Conservation (phyloP, 2,888 invertebrate genomes). For the Deroplatys truncata region DNA sequence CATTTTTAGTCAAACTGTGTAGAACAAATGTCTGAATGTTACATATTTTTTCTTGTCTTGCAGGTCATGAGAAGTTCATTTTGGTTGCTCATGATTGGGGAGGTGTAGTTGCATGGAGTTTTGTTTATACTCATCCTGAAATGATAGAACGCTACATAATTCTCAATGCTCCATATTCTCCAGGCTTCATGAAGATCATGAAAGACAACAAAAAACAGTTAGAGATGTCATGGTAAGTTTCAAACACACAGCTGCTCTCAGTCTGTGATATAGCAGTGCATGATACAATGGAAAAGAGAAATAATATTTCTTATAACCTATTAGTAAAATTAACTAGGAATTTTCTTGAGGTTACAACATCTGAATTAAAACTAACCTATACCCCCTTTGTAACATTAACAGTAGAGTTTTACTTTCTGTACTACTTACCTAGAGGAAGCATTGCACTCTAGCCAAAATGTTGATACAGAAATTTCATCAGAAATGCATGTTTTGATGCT, state of each 20-base stretch:
- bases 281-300: not conserved
- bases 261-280: not conserved
- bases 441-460: too few species aligned
- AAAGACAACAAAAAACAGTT: constrained; percentile 45
- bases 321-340: too few species aligned
- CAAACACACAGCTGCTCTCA: not conserved
- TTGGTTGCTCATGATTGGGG: constrained; percentile 69
- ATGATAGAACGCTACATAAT: constrained; percentile 52
- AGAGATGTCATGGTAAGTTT: constrained; percentile 49
- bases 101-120: constrained; percentile 53
- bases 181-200: constrained; percentile 46
- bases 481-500: too few species aligned
- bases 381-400: too few species aligned
- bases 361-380: too few species aligned
- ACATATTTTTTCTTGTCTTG: constrained; percentile 13
- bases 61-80: constrained; percentile 52
- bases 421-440: too few species aligned
- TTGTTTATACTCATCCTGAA: constrained; percentile 53
- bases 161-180: constrained; percentile 52
- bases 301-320: not conserved
- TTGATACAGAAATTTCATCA: too few species aligned
- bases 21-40: not conserved
- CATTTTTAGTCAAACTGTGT: not conserved
- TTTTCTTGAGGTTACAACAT: too few species aligned
- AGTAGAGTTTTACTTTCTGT: too few species aligned